A percentile compares a stretch with the other conserved stretches of the same genome.
phyloP scores from a whole-genome alignment of 2,888 invertebrate species.

The Acrocera orbiculus region DNA sequence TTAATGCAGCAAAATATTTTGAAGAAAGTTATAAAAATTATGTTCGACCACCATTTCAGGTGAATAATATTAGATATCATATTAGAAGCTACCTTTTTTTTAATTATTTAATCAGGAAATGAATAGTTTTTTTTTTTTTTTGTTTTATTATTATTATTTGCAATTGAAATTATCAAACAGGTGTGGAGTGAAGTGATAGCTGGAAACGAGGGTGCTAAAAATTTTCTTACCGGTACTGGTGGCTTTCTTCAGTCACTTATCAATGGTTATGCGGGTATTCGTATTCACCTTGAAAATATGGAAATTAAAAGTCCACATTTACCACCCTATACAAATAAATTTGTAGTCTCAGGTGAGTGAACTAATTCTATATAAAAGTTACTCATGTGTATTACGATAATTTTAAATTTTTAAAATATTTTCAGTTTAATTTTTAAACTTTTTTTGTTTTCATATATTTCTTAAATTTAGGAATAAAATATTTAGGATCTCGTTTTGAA shows the following conservation, averaged over 20 bases:
- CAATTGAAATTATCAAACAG: conserved; percentile 22
- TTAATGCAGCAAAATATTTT: conserved; percentile 33
- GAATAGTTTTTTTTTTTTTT: background rate
- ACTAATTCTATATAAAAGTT: background rate
- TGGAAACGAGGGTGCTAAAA: conserved; percentile 36
- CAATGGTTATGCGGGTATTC: conserved; percentile 39
- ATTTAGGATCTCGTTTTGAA: conserved; percentile 17
- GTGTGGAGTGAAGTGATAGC: conserved; percentile 41
- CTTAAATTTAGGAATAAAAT: conserved; percentile 18
- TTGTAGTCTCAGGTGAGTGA: conserved; percentile 30
- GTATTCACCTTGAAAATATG: conserved; percentile 34
- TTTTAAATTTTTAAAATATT: background rate
- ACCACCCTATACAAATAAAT: conserved; percentile 30
- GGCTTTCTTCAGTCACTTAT: conserved; percentile 40
- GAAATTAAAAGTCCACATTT: conserved; percentile 30
- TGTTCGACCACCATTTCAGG: conserved; percentile 41
- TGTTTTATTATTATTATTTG: background rate
- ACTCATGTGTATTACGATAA: background rate
- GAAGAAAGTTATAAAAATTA: conserved; percentile 36
- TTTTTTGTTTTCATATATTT: background rate
- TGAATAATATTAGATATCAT: too few species aligned
- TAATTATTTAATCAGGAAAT: background rate
- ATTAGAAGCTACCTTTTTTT: background rate
- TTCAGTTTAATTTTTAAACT: background rate
- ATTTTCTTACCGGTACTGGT: conserved; percentile 44